These are phyloP conservation scores for Cryptophagus acutangulus DNA, from an alignment of 2,888 invertebrate genomes.

Conservation along the genomic window DNA sequence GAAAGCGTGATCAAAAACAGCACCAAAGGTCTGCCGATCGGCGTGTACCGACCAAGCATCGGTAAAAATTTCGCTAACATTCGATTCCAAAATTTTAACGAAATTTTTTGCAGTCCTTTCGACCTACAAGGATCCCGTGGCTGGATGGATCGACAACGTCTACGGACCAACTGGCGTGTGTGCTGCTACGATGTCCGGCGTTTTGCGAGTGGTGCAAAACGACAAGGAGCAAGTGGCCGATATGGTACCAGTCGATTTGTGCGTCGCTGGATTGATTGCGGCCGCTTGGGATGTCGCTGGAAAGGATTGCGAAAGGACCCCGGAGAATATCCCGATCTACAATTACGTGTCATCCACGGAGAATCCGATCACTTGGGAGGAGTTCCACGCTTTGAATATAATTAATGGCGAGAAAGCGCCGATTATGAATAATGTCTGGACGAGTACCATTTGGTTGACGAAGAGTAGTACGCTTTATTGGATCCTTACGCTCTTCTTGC, in stretches of 20 bases:
- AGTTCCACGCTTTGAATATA: slow-evolving; percentile 55
- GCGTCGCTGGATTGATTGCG: slow-evolving; percentile 56
- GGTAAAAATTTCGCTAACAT: slow-evolving; percentile 46
- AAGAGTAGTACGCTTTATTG: slow-evolving; percentile 41
- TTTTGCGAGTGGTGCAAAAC: slow-evolving; percentile 55
- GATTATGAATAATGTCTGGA: slow-evolving; percentile 54
- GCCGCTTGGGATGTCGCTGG: slow-evolving; percentile 51
- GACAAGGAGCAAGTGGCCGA: slow-evolving; percentile 53
- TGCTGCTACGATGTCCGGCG: slow-evolving; percentile 51
- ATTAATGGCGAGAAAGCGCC: slow-evolving; percentile 52
- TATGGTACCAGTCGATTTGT: slow-evolving; percentile 62
- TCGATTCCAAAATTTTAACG: neutral
- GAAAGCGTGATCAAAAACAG: slow-evolving; percentile 63
- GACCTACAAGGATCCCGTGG: slow-evolving; percentile 43
- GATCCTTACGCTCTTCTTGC: slow-evolving; percentile 53
- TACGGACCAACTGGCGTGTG: slow-evolving; percentile 60
- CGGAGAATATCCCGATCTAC: slow-evolving; percentile 57
- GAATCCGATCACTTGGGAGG: slow-evolving; percentile 76
- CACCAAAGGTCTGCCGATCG: slow-evolving; percentile 61
- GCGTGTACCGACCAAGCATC: slow-evolving; percentile 77
- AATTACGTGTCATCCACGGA: slow-evolving; percentile 80
- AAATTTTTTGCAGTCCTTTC: slow-evolving; percentile 32
- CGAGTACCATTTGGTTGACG: slow-evolving; percentile 27
- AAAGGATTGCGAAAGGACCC: neutral
- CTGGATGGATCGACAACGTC: slow-evolving; percentile 64